Evolutionary conservation across 2,113 vertebrate species (phyloP).

Genomic region (Gadus chalcogrammus): DNA sequence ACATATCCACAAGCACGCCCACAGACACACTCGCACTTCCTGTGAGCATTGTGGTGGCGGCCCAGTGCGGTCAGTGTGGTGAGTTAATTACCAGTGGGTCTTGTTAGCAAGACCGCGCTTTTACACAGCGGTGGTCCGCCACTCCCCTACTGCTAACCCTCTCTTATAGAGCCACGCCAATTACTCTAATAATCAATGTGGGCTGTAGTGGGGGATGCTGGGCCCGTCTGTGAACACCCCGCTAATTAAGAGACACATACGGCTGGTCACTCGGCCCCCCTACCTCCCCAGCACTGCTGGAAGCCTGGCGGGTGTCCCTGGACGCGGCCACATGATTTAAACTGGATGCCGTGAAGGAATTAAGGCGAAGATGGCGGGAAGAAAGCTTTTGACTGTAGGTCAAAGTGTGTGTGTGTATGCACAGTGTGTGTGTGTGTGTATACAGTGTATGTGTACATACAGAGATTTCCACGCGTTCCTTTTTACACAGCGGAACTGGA

Average conservation of each 20-base stretch:
- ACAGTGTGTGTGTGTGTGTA: background rate
- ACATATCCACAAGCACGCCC: constrained; percentile 19
- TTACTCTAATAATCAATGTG: constrained; percentile 70
- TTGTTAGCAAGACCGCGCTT: constrained; percentile 62
- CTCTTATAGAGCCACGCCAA: constrained; percentile 69
- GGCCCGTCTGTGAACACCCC: constrained; percentile 58
- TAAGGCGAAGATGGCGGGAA: background rate
- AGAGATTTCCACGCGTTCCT: constrained; percentile 35
- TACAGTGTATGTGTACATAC: background rate
- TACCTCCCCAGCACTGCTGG: constrained; percentile 8
- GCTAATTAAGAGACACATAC: constrained; percentile 61
- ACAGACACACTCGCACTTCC: constrained; percentile 39
- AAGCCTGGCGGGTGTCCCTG: background rate
- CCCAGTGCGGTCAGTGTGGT: constrained; percentile 55
- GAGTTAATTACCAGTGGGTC: constrained; percentile 63
- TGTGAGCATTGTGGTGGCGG: constrained; percentile 44
- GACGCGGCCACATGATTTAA: background rate
- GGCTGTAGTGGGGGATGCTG: constrained; percentile 22
- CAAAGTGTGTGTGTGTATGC: constrained; percentile 1
- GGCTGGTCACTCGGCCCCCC: constrained; percentile 44
- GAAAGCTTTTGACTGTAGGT: background rate
- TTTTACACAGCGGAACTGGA: constrained; percentile 44
- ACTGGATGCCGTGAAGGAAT: background rate
- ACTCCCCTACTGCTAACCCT: constrained; percentile 60
- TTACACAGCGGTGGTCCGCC: constrained; percentile 60